Evolutionary conservation across 2,888 invertebrate species (phyloP).

Genomic region (Gymnosoma rotundatum): DNA sequence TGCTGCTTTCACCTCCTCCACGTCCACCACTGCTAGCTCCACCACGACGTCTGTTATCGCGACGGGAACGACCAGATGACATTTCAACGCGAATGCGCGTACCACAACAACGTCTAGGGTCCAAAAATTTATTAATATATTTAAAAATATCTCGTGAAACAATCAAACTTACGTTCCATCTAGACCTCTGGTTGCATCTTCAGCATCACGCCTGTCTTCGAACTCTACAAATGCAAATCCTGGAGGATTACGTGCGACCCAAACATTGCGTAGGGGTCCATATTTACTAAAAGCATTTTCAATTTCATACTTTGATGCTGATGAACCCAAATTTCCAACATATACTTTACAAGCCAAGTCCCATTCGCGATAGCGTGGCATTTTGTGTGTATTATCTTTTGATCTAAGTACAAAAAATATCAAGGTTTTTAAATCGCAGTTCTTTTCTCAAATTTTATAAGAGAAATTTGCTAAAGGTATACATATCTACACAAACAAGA

Average conservation of each 20-base stretch:
- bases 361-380: conserved; percentile 87
- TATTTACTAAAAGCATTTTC: conserved; percentile 93
- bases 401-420: conserved; percentile 35
- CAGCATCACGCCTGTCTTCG: conserved; percentile 92
- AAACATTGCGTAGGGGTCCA: conserved; percentile 92
- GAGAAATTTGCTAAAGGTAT: no score
- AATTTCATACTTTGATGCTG: conserved; percentile 92
- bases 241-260: conserved; percentile 95
- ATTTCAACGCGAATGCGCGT: conserved; percentile 95
- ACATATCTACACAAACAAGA: conserved; percentile 65
- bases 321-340: conserved; percentile 93
- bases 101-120: conserved; percentile 91
- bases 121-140: background rate
- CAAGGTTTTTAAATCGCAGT: conserved; percentile 30
- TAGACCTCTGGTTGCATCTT: conserved; percentile 90
- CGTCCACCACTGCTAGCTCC: conserved; percentile 78
- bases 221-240: conserved; percentile 95
- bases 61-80: conserved; percentile 93
- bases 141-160: background rate
- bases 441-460: background rate
- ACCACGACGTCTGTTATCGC: conserved; percentile 85
- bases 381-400: conserved; percentile 68
- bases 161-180: conserved; percentile 89
- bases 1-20: conserved; percentile 76
- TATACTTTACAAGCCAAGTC: conserved; percentile 93